Conservation (phyloP, 2,888 invertebrate genomes). For the Cosmia pyralina region DNA sequence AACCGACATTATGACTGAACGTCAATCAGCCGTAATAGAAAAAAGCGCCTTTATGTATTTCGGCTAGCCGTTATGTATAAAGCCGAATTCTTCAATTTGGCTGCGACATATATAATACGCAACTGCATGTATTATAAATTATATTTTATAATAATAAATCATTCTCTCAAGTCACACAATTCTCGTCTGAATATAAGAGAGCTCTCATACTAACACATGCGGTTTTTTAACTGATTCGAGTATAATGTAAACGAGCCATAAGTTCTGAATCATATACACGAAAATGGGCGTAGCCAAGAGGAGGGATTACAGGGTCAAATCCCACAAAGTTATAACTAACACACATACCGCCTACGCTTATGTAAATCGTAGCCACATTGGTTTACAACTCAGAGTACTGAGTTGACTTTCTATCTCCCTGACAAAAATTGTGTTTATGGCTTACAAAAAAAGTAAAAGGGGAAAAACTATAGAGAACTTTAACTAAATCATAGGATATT, state of each 20-base stretch:
- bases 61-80: too few species aligned
- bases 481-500: background rate
- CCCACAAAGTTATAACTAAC: background rate
- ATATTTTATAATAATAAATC: conserved; percentile 20
- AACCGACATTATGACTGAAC: too few species aligned
- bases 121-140: conserved; percentile 16
- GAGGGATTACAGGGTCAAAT: background rate
- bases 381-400: background rate
- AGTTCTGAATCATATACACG: conserved; percentile 31
- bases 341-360: background rate
- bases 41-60: too few species aligned
- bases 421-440: background rate
- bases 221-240: conserved; percentile 36
- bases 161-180: conserved; percentile 18
- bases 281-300: conserved; percentile 9
- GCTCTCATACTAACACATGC: conserved; percentile 39
- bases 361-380: background rate
- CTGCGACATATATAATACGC: conserved; percentile 28
- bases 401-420: background rate
- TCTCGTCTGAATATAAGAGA: conserved; percentile 21
- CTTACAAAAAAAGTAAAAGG: background rate
- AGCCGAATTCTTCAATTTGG: too few species aligned
- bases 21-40: too few species aligned
- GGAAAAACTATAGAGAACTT: background rate
- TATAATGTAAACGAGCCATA: conserved; percentile 54